Evolutionary conservation across 2,797 vertebrate genomes (phyloP).

Genomic region (Philypnodon macrostomus): DNA sequence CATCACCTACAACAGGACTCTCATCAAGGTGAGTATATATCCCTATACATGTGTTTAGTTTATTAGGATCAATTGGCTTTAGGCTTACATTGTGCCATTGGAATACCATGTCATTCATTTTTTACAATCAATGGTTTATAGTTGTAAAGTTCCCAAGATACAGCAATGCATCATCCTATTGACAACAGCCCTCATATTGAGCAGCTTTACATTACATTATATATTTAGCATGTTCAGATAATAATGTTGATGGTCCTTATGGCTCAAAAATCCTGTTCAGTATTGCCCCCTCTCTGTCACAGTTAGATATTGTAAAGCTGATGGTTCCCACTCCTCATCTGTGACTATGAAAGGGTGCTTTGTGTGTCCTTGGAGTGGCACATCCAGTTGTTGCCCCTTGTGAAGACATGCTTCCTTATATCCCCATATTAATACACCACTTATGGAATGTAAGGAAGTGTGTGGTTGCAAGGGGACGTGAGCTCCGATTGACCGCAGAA

Average conservation of each 20-base stretch:
- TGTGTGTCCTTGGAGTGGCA: constrained; percentile 56
- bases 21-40: constrained; percentile 46
- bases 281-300: constrained; percentile 36
- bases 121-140: too few relatives aligned
- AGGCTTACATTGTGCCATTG: too few relatives aligned
- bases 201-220: background rate
- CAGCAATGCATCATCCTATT: constrained; percentile 32
- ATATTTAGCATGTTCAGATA: too few relatives aligned
- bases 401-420: constrained; percentile 99
- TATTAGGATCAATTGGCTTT: too few relatives aligned
- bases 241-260: background rate
- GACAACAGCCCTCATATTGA: constrained; percentile 14
- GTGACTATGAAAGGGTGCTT: constrained; percentile 67
- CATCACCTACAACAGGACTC: constrained; percentile 24
- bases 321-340: constrained; percentile 45
- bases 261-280: constrained; percentile 14
- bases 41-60: background rate
- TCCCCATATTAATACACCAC: constrained; percentile 92
- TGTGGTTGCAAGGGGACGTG: constrained; percentile 89
- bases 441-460: constrained; percentile 99
- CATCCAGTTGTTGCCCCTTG: constrained; percentile 76
- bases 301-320: constrained; percentile 58
- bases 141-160: constrained; percentile 7
- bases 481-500: constrained; percentile 29
- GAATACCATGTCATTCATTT: too few relatives aligned